phyloP scores from a whole-genome alignment of 2,888 invertebrate genomes.

The Ashinkailepas kermadecensis region DNA sequence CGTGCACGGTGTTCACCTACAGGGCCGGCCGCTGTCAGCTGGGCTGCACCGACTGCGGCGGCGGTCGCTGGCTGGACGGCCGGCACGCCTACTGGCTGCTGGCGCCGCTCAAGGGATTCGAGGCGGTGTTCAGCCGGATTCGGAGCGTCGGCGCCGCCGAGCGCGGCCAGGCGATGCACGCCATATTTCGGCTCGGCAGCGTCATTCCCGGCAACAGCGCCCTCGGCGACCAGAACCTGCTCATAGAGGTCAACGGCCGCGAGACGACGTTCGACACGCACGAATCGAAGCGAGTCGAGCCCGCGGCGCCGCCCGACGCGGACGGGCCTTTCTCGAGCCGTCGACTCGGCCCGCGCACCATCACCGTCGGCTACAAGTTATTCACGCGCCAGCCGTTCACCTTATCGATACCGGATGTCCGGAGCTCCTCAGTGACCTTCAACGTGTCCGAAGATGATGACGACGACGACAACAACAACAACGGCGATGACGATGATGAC shows the following conservation, averaged over 20 bases:
- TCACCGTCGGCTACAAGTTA: not conserved
- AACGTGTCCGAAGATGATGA: not conserved
- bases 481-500: not conserved
- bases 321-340: too few species aligned
- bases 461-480: too few species aligned
- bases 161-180: not conserved
- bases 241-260: not conserved
- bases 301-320: not conserved
- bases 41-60: constrained; percentile 4
- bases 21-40: not conserved
- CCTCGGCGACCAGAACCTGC: not conserved
- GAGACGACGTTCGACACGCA: not conserved
- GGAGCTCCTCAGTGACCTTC: too few species aligned
- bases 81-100: not conserved
- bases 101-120: not conserved
- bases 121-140: not conserved
- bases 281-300: not conserved
- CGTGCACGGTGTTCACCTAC: not conserved
- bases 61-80: constrained; percentile 4
- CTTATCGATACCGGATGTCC: too few species aligned
- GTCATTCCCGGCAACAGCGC: not conserved
- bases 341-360: not conserved
- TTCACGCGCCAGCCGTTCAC: not conserved
- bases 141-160: not conserved
- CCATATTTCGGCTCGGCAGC: not conserved